Evolutionary conservation across 2,888 invertebrate genomes (phyloP).

Genomic region (Brenthis ino): DNA sequence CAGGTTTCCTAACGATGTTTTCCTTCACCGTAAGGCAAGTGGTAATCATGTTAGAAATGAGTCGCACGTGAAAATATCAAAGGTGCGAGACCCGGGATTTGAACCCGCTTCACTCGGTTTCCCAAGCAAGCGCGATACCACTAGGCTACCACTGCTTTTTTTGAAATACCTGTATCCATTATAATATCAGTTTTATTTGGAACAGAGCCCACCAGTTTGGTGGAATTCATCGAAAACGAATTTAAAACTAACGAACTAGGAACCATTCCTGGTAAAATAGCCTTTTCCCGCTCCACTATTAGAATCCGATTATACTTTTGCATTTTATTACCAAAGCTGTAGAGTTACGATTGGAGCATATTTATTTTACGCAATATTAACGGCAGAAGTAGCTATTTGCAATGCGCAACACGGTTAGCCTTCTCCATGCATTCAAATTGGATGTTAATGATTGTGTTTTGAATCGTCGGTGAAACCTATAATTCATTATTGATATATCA

Average conservation of each 20-base stretch:
- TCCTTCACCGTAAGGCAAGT: too few species aligned
- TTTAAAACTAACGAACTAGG: conserved; percentile 57
- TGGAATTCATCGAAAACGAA: conserved; percentile 51
- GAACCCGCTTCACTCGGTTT: too few species aligned
- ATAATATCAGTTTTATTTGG: conserved; percentile 47
- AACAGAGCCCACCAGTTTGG: conserved; percentile 48
- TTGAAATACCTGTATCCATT: too few species aligned
- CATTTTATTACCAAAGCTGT: conserved; percentile 34
- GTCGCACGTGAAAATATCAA: too few species aligned
- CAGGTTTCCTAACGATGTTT: too few species aligned
- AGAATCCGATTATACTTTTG: conserved; percentile 41
- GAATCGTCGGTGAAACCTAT: conserved; percentile 33
- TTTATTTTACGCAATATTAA: conserved; percentile 38
- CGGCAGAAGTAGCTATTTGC: conserved; percentile 45
- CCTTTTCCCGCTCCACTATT: conserved; percentile 38
- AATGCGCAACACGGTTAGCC: conserved; percentile 53
- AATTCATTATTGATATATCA: not conserved
- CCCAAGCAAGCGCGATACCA: too few species aligned
- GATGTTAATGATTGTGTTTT: conserved; percentile 58
- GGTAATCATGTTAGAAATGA: too few species aligned
- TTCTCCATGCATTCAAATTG: conserved; percentile 57
- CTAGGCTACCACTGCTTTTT: too few species aligned
- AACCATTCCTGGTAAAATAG: conserved; percentile 55
- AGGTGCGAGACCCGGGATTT: too few species aligned
- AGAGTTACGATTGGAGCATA: conserved; percentile 32